Evolutionary conservation across 1,140 invertebrate genomes (phyloP), one percentile per base, ranked within the genome.

Genomic region (Drosophila chauvacae): DNA sequence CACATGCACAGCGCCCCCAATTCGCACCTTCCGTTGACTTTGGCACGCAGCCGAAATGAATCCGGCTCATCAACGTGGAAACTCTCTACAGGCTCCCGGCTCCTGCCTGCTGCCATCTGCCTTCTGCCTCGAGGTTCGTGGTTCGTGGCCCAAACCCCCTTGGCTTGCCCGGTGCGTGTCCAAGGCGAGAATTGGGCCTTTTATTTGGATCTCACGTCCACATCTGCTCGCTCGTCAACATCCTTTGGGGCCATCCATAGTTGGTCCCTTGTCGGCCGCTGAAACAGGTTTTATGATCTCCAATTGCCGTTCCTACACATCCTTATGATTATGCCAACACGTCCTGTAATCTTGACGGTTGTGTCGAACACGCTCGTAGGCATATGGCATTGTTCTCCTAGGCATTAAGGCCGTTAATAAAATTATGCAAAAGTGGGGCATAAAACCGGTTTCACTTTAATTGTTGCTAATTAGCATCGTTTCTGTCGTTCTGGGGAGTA

Each of bases 41-140:
- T 47, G 68, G 47, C 80, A 83, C 80, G 69, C 64, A 70, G 65
- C 58, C 61, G 56, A 78, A 83, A 75, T 83, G 75, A 83, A 83
- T 83, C 77, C 64, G 48, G 60, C 80, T 83, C 65, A 83, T 83
- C 80, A 79, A 71, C 58, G 23, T 63, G 61, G 66, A 77, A 62
- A 66, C 48, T 62, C 51, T 81, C 66, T 63, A 56, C 64, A 81
- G 73, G 73, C 66, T 77, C 66, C 58, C 60, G 35, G 39, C 44
- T 16, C 26, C 33, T 16, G 35, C 37, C 20, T 5, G 30, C 44
- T 30, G 28, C 63, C 76, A 0, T 26, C 23, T 26, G 23, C 28
- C 65, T 55, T 57, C 51, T 81, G 79, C 66, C 59, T 60, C 62
- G 18, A 18, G 16, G 28, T 33, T 18, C 35, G 13, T 16, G 26